Evolutionary conservation across 2,888 invertebrate genomes (phyloP).

Genomic region (Leptinotarsa juncta): DNA sequence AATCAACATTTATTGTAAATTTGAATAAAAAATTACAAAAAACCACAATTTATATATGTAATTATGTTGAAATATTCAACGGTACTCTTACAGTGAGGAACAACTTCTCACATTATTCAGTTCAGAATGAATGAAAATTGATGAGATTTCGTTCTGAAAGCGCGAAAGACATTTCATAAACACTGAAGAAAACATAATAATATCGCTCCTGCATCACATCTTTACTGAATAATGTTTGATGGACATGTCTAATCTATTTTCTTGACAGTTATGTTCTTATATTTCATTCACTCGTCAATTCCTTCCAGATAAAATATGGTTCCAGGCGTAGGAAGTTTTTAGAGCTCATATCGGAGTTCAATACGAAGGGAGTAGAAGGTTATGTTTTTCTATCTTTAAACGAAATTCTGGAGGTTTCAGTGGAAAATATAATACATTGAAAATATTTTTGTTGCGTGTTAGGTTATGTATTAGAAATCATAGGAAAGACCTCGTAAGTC

Average conservation of each 20-base stretch:
- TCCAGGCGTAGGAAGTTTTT: conserved; percentile 1
- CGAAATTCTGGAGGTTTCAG: too few species aligned
- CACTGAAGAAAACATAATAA: conserved; percentile 13
- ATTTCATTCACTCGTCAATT: conserved; percentile 37
- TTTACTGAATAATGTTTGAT: conserved; percentile 36
- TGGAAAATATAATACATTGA: too few species aligned
- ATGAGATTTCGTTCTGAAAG: background rate
- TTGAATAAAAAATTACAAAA: too few species aligned
- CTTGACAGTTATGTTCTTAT: conserved; percentile 42
- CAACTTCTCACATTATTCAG: background rate
- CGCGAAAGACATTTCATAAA: conserved; percentile 10
- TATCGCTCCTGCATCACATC: conserved; percentile 33
- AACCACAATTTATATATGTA: too few species aligned
- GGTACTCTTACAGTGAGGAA: too few species aligned
- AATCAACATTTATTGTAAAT: too few species aligned
- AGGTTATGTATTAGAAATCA: too few species aligned
- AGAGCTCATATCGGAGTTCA: background rate
- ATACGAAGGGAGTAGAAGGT: background rate
- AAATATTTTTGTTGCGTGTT: too few species aligned
- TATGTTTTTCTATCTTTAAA: too few species aligned
- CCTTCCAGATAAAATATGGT: conserved; percentile 36
- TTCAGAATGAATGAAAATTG: background rate
- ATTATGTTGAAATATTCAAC: too few species aligned
- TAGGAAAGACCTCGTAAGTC: too few species aligned
- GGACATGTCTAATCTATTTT: conserved; percentile 40